A percentile compares a stretch with the other conserved stretches of the same genome.
Evolutionary conservation across 2,113 vertebrate species (phyloP).

Genomic region (Plecotus auritus): DNA sequence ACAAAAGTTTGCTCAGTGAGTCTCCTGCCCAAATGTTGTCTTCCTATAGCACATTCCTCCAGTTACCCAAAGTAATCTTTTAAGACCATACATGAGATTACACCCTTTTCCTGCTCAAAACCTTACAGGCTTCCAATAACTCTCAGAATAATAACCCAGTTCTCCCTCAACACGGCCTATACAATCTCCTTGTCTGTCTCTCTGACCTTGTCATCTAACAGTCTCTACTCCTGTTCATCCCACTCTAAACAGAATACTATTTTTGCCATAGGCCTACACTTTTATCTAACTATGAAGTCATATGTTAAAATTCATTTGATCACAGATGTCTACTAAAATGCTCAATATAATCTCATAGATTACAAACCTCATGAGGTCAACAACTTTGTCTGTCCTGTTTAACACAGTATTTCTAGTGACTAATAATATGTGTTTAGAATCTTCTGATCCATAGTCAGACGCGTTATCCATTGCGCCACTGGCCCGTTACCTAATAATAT

Average conservation of each 20-base stretch:
- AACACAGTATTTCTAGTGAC: not conserved
- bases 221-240: not conserved
- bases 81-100: not conserved
- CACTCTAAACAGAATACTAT: not conserved
- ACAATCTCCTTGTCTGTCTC: not conserved
- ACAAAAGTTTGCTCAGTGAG: not conserved
- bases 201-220: not conserved
- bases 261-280: not conserved
- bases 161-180: fast-evolving
- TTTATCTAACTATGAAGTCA: not conserved
- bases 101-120: not conserved
- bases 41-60: not conserved
- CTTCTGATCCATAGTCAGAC: no score
- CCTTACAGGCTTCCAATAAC: not conserved
- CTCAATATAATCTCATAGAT: not conserved
- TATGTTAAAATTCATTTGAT: not conserved
- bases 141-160: not conserved
- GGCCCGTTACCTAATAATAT: not conserved
- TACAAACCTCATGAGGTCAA: not conserved
- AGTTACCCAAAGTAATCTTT: not conserved
- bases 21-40: not conserved
- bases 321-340: not conserved
- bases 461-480: no score
- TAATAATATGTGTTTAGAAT: not conserved
- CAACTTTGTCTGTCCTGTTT: not conserved